phyloP scores from a whole-genome alignment of 1,140 invertebrate genomes.

The Xylocopa sonorina region DNA sequence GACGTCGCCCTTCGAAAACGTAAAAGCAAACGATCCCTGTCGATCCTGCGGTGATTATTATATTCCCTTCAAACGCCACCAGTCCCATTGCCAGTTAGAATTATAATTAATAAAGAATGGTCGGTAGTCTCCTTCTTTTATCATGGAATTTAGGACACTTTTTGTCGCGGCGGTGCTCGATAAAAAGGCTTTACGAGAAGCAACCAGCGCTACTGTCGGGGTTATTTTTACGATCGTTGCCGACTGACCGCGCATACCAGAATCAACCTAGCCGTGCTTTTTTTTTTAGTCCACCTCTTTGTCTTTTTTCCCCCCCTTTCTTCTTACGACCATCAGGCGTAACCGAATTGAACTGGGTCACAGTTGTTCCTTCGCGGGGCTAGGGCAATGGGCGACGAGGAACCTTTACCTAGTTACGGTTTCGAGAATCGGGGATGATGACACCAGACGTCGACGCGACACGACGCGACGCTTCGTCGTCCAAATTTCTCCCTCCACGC shows the following conservation, averaged over 20 bases:
- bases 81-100: slow-evolving; percentile 5
- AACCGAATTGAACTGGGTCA: slow-evolving; percentile 45
- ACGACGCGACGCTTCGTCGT: neutral
- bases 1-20: neutral
- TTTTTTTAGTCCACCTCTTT: neutral
- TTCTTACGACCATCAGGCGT: neutral
- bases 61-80: neutral
- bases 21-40: neutral
- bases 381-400: slow-evolving; percentile 37
- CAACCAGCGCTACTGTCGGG: neutral
- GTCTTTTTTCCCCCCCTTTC: neutral
- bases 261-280: neutral
- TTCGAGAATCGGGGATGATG: slow-evolving; percentile 52
- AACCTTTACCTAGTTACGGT: slow-evolving; percentile 60
- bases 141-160: slow-evolving; percentile 55
- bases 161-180: slow-evolving; percentile 42
- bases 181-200: slow-evolving; percentile 55
- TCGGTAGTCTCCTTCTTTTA: slow-evolving; percentile 46
- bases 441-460: neutral
- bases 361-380: slow-evolving; percentile 34
- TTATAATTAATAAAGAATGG: slow-evolving; percentile 37
- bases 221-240: slow-evolving; percentile 49
- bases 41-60: neutral
- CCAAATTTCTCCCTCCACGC: slow-evolving; percentile 31
- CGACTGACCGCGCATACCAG: slow-evolving; percentile 32